These are phyloP conservation scores for Meda fulgida DNA, from an alignment of 2,797 vertebrate genomes.

Conservation along the genomic window DNA sequence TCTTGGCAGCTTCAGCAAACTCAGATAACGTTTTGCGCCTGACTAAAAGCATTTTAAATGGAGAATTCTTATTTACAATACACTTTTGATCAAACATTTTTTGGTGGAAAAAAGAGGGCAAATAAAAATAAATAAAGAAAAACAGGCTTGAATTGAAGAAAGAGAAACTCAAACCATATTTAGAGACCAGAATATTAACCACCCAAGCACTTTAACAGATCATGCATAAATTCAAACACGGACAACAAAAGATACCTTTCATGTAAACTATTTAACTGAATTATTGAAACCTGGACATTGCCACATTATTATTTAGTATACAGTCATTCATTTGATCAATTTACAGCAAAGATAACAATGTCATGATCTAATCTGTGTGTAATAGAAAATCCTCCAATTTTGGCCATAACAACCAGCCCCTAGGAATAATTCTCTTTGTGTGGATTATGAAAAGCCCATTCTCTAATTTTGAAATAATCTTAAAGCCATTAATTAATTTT, in stretches of 20 bases:
- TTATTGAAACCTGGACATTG: neutral
- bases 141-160: neutral
- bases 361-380: neutral
- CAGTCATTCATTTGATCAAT: neutral
- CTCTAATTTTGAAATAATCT: slow-evolving; percentile 21
- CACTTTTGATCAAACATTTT: neutral
- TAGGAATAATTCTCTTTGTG: neutral
- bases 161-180: neutral
- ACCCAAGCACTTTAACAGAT: neutral
- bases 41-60: neutral
- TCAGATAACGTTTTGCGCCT: neutral
- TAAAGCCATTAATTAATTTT: slow-evolving; percentile 3
- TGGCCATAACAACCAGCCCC: neutral
- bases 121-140: neutral
- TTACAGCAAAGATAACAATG: neutral
- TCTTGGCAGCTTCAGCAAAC: slow-evolving; percentile 12
- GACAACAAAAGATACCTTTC: too few relatives aligned
- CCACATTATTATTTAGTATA: neutral
- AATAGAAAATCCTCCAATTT: neutral
- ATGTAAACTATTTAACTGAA: neutral
- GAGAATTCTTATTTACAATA: neutral
- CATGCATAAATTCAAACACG: neutral
- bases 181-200: neutral
- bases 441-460: neutral
- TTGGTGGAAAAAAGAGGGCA: neutral